Evolutionary conservation across 2,888 invertebrate genomes (phyloP), one percentile per base, ranked within the genome.

Genomic region (Mythimna impura): DNA sequence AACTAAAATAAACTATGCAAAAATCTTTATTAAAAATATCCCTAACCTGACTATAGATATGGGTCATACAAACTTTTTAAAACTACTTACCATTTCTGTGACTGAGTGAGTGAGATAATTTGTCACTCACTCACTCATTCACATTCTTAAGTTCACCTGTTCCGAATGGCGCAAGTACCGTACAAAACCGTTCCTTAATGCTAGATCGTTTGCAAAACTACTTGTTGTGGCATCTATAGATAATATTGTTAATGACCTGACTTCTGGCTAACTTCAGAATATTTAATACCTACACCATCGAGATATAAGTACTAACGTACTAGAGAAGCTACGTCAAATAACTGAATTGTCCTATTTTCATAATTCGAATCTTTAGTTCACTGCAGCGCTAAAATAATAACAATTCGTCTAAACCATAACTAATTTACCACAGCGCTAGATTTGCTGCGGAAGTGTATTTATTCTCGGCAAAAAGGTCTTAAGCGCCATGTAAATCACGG

Each of bases 231-330:
- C 54, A n/a, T 67, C 78, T 78, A 78, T 40, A 36, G 9, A 43
- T 64, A 71, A 50, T 40, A 7, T 71, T 43, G n/a, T n/a, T 47
- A 43, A 43, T 61, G 54, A 63, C n/a, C 20, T 30, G 78, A 80
- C 82, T 80, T 81, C 71, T 82, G 78, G 78, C 80, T 80, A 73
- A 20, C 82, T 82, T 78, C 82, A 58, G 60, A 72, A 60, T 71
- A 54, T 40, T 55, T 34, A 54, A 64, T 25, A 25, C 25, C 25
- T 50, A 6, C 34, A 22, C 22, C n/a, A n/a, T n/a, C n/a, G n/a
- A n/a, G n/a, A n/a, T n/a, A n/a, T n/a, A n/a, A n/a, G n/a, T n/a
- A n/a, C n/a, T n/a, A n/a, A n/a, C n/a, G n/a, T n/a, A n/a, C n/a
- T n/a, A n/a, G n/a, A n/a, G n/a, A n/a, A n/a, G n/a, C n/a, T n/a